Percentiles rank a stretch among this genome's conserved stretches.
Conservation (phyloP, 2,888 invertebrate genomes). For the Phalangium opilio region DNA sequence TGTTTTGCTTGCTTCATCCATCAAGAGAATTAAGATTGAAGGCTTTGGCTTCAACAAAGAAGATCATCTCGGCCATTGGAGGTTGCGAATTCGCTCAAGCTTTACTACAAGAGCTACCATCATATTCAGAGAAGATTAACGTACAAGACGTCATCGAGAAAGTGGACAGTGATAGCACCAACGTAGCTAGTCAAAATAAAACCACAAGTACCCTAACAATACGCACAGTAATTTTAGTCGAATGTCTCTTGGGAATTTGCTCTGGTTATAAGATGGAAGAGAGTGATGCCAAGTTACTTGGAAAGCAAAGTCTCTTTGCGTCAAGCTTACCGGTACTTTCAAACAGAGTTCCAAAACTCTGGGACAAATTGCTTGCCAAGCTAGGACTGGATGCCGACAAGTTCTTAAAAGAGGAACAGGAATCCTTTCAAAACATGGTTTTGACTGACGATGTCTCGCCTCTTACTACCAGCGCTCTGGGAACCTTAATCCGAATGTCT, state of each 20-base stretch:
- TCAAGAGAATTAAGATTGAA: constrained; percentile 45
- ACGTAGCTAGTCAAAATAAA: constrained; percentile 16
- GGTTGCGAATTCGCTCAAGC: constrained; percentile 46
- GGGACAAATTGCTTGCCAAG: neutral
- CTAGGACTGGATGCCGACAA: too few relatives aligned
- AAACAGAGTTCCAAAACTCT: constrained; percentile 21
- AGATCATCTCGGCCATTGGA: constrained; percentile 40
- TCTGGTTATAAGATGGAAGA: constrained; percentile 27
- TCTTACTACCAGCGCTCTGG: constrained; percentile 43
- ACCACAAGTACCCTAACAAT: constrained; percentile 11
- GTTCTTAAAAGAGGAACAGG: neutral
- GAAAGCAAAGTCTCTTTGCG: constrained; percentile 49
- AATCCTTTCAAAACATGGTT: neutral
- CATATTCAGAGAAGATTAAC: constrained; percentile 42
- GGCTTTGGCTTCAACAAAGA: constrained; percentile 44
- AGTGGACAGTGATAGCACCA: constrained; percentile 27
- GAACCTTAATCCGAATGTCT: constrained; percentile 48
- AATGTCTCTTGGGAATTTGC: constrained; percentile 31
- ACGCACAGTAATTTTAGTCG: constrained; percentile 22
- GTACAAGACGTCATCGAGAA: constrained; percentile 19
- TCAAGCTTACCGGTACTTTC: constrained; percentile 58
- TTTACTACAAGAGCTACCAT: constrained; percentile 49
- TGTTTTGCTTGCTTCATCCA: constrained; percentile 49
- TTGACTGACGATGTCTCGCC: constrained; percentile 1
- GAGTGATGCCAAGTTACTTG: constrained; percentile 44